Conservation (phyloP, 2,888 invertebrate species). For the Cepaea hortensis region DNA sequence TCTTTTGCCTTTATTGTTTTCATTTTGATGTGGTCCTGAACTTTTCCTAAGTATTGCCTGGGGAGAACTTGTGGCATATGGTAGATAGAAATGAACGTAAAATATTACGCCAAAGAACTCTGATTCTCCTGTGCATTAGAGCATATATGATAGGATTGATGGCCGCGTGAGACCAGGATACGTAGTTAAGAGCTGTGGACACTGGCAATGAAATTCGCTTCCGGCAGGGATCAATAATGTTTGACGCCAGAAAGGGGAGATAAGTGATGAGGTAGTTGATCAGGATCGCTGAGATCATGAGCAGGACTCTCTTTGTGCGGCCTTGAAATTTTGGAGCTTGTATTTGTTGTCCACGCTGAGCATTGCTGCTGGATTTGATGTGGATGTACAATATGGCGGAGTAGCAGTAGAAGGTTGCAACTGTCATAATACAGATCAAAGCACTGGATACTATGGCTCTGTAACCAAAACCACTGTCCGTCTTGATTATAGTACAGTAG, state of each 20-base stretch:
- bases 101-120: not conserved
- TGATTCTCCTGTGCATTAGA: conserved; percentile 17
- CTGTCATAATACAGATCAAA: conserved; percentile 1
- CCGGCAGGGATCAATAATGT: conserved; percentile 26
- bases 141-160: conserved; percentile 42
- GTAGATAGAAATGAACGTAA: not conserved
- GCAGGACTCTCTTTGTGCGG: not conserved
- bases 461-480: not conserved
- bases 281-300: conserved; percentile 24
- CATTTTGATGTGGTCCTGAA: too few relatives aligned
- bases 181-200: conserved; percentile 24
- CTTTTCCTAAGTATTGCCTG: too few relatives aligned
- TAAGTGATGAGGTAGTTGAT: conserved; percentile 29
- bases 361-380: not conserved
- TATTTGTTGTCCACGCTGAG: not conserved
- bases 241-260: conserved; percentile 19
- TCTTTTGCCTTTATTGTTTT: too few relatives aligned
- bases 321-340: not conserved
- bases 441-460: not conserved
- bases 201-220: not conserved
- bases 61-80: too few relatives aligned
- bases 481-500: conserved; percentile 33
- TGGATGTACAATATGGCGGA: conserved; percentile 13
- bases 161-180: conserved; percentile 40
- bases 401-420: conserved; percentile 31